Evolutionary conservation across 2,888 invertebrate species (phyloP), one percentile per base, ranked within the genome.

Genomic region (Amphimallon solstitiale): DNA sequence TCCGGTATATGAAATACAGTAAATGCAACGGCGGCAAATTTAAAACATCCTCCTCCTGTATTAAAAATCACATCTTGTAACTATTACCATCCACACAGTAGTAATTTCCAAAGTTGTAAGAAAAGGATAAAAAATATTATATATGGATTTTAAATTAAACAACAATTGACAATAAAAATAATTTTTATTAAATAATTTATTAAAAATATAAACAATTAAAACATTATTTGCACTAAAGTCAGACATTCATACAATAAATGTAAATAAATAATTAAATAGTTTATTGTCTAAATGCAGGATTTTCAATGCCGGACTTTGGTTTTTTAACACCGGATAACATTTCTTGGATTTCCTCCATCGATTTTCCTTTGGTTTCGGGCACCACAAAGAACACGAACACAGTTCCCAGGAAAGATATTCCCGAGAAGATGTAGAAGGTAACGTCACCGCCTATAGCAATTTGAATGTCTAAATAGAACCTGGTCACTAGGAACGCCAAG

Each of bases 401-500:
- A 34, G 87, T 86, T 0, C 90, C 92, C 0, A 89, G 2, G 0
- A 87, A 75, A 75, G 91, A 90, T 29, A 92, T 84, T 0, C 82
- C 87, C 0, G 90, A 86, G 76, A 93, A 94, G 40, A 92, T 79
- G 89, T 91, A 93, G 80, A 92, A 93, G 23, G 91, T 90, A 68
- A 85, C 85, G 37, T 89, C 89, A 0, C 82, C 77, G 0, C 90
- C 90, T 19, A 92, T 83, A 0, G 84, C 77, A 0, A 68, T 61
- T 46, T 86, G 87, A 59, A 93, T 74, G 21, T 88, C 84, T 37
- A 82, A 80, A 73, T 90, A 93, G 21, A 90, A 90, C 75, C 90
- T 90, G 0, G 94, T 94, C 0, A 94, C 90, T 0, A 93, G 76
- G 79, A 94, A 94, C 45, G 92, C 92, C 73, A 92, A 84, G 12